Evolutionary conservation across 2,888 invertebrate genomes (phyloP).

Genomic region (Pseudococcus viburni): DNA sequence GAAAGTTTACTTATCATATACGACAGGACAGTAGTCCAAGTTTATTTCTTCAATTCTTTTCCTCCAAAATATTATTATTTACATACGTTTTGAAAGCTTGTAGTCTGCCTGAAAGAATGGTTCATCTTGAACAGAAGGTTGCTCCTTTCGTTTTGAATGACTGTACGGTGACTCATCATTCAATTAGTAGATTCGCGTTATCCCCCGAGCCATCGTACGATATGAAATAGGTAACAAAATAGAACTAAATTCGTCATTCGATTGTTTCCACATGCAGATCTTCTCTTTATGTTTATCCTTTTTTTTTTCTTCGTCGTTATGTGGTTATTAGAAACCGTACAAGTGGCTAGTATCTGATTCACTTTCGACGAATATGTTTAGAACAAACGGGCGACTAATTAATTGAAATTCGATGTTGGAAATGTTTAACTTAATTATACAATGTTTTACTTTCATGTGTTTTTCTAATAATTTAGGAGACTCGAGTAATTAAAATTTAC

Average conservation of each 20-base stretch:
- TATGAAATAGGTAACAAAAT: slow-evolving; percentile 2
- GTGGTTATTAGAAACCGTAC: not conserved
- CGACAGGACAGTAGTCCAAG: not conserved
- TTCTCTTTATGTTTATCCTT: not conserved
- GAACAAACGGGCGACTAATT: not conserved
- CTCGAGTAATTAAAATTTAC: not conserved
- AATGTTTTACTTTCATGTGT: not conserved
- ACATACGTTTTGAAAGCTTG: not conserved
- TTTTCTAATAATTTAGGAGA: not conserved
- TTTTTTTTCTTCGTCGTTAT: not conserved
- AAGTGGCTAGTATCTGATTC: not conserved
- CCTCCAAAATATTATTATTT: not conserved
- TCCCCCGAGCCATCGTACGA: not conserved
- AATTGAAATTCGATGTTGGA: not conserved
- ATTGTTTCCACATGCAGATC: not conserved
- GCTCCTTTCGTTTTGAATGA: slow-evolving; percentile 42
- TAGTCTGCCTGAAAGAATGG: not conserved
- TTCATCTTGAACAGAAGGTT: slow-evolving; percentile 30
- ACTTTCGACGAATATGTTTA: not conserved
- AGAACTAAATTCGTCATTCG: not conserved
- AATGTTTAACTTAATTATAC: slow-evolving; percentile 10
- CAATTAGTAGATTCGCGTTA: not conserved
- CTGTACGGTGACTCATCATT: slow-evolving; percentile 38
- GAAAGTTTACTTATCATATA: not conserved
- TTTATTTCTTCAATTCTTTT: not conserved